Conservation (phyloP, 1,140 invertebrate genomes). For the Mesaphorura yosii region DNA sequence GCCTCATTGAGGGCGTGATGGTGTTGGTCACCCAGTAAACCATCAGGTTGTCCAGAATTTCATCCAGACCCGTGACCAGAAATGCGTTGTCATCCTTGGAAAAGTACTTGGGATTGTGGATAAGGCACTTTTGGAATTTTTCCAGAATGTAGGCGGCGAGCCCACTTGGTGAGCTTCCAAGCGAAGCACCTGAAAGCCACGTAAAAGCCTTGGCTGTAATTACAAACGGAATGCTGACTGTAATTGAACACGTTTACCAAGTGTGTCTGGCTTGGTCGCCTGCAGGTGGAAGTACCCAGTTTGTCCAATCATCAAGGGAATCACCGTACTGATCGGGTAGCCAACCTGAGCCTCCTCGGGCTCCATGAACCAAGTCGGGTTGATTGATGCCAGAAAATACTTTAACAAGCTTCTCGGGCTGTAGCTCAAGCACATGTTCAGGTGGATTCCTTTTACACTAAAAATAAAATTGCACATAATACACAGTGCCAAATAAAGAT, state of each 20-base stretch:
- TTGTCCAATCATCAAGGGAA: slow-evolving; percentile 35
- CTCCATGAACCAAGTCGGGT: slow-evolving; percentile 17
- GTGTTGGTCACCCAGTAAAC: slow-evolving; percentile 42
- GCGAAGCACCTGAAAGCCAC: no score
- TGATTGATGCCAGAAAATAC: slow-evolving; percentile 40
- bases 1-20: slow-evolving; percentile 38
- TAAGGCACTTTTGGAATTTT: slow-evolving; percentile 45
- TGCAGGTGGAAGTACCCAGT: slow-evolving; percentile 55
- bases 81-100: slow-evolving; percentile 40
- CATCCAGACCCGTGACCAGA: slow-evolving; percentile 42
- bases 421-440: slow-evolving; percentile 34
- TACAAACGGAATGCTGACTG: no score
- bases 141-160: slow-evolving; percentile 46
- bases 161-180: slow-evolving; percentile 36
- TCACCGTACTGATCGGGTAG: slow-evolving; percentile 27
- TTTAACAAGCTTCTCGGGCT: slow-evolving; percentile 35
- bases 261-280: no score
- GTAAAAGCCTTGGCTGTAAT: no score
- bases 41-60: slow-evolving; percentile 45
- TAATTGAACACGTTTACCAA: no score
- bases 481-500: no score
- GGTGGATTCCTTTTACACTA: slow-evolving; percentile 37
- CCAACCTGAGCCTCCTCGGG: background rate
- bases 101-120: slow-evolving; percentile 26
- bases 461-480: no score